Conservation (phyloP, 2,797 vertebrate genomes). For the Cyclopterus lumpus region DNA sequence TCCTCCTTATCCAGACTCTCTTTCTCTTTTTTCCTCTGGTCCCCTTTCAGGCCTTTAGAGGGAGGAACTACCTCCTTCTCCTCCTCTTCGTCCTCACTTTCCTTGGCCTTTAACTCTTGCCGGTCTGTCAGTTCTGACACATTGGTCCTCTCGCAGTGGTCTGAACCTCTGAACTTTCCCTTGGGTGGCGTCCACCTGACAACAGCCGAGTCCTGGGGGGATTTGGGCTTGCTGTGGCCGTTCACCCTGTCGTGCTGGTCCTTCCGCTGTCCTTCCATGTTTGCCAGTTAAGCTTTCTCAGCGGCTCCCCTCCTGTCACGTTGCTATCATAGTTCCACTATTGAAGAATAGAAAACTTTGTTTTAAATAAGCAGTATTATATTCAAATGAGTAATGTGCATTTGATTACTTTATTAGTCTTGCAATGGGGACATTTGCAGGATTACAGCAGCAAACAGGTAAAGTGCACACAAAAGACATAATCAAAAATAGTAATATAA, state of each 20-base stretch:
- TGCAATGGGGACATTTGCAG: too few species aligned
- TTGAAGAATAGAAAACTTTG: slow-evolving; percentile 32
- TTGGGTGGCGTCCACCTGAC: slow-evolving; percentile 67
- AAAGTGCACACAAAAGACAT: too few species aligned
- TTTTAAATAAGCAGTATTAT: not conserved
- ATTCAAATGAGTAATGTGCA: not conserved
- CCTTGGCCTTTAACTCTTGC: slow-evolving; percentile 69
- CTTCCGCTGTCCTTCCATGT: slow-evolving; percentile 76
- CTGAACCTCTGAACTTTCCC: slow-evolving; percentile 73
- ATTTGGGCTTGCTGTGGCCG: slow-evolving; percentile 62
- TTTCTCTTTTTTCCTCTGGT: slow-evolving; percentile 83
- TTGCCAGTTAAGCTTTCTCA: slow-evolving; percentile 75
- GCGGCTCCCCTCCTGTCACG: slow-evolving; percentile 80
- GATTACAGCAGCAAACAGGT: too few species aligned
- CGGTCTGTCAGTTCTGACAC: slow-evolving; percentile 69
- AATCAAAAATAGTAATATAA: too few species aligned
- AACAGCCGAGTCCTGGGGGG: slow-evolving; percentile 63
- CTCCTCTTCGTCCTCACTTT: slow-evolving; percentile 69
- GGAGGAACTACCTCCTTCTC: slow-evolving; percentile 51
- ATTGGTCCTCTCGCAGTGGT: slow-evolving; percentile 71
- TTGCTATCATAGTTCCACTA: slow-evolving; percentile 70
- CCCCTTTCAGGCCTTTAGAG: slow-evolving; percentile 51
- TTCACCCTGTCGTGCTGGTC: slow-evolving; percentile 63
- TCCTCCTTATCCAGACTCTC: slow-evolving; percentile 78
- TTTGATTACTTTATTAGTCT: too few species aligned